Percentiles rank a stretch among this genome's conserved stretches.
These are phyloP conservation scores for Syngnathus scovelli DNA, from an alignment of 2,113 vertebrate species.

Conservation along the genomic window DNA sequence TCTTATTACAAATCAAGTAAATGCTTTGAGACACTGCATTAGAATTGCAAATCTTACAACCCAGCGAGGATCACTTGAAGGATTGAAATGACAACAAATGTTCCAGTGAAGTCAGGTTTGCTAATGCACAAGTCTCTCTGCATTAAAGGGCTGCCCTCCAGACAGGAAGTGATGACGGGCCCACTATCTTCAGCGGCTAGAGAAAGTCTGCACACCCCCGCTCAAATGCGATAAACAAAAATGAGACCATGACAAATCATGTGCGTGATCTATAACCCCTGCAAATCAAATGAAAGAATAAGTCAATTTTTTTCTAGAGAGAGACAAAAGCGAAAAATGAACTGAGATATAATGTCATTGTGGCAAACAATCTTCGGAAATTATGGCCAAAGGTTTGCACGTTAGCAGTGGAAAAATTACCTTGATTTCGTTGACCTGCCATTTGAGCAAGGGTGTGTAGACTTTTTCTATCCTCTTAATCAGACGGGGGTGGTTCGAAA, in stretches of 20 bases:
- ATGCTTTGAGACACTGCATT: conserved; percentile 1
- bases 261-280: neutral
- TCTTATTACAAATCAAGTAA: conserved; percentile 9
- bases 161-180: conserved; percentile 24
- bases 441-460: neutral
- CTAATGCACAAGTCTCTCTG: conserved; percentile 17
- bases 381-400: neutral
- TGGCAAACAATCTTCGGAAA: neutral
- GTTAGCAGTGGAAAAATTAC: too few relatives aligned
- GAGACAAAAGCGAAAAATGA: too few relatives aligned
- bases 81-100: neutral
- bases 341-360: neutral
- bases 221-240: neutral
- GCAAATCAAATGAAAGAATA: neutral
- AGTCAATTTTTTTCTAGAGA: neutral
- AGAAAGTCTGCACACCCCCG: neutral
- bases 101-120: conserved; percentile 10
- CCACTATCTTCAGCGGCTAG: neutral
- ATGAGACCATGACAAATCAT: neutral
- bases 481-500: neutral
- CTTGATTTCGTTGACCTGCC: neutral
- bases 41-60: conserved; percentile 4
- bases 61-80: neutral
- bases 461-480: neutral
- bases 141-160: conserved; percentile 11